Evolutionary conservation across 2,113 vertebrate species (phyloP), one percentile per base, ranked within the genome.

Genomic region (Apodemus speciosus): DNA sequence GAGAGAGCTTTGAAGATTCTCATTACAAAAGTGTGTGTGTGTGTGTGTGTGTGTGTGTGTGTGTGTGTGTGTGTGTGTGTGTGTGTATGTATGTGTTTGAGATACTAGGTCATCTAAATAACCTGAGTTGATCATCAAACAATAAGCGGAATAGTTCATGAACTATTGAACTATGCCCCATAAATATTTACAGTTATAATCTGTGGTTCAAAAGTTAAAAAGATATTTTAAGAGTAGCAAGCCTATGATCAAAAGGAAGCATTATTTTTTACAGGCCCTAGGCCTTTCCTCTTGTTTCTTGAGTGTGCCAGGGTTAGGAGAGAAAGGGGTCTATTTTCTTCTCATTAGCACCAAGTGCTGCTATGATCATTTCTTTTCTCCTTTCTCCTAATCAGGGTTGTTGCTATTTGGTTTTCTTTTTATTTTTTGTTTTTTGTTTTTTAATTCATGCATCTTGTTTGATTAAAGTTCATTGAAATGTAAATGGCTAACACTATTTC

Each of bases 291-390:
- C 83, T 86, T 87, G 3, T 2, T 38, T 0, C 16, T 94, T 86
- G 72, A 77, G 85, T 91, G 88, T 88, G 92, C 66, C 8, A n/a
- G 75, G 80, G 94, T 90, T 95, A 95, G 80, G 93, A 92, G 0
- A 16, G 75, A 30, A 30, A 90, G 16, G 87, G 93, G 72, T 43
- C 90, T 1, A 2, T 85, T 85, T 96, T 85, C 76, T 95, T 71
- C 51, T 79, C 64, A 91, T n/a, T 75, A 94, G 85, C 7, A 16
- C 64, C 53, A 91, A 20, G 51, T 5, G 32, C 35, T 89, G 73
- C 91, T 81, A 69, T 53, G 20, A 68, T 21, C 35, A 58, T 56
- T 94, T 68, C 56, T 64, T 64, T 64, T 64, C 25, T 64, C 11
- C 10, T 64, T 88, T 90, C 73, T 89, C 85, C 64, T 95, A 83